These are phyloP conservation scores for Epinephelus malabaricus DNA, from an alignment of 2,797 vertebrate genomes.

Conservation along the genomic window DNA sequence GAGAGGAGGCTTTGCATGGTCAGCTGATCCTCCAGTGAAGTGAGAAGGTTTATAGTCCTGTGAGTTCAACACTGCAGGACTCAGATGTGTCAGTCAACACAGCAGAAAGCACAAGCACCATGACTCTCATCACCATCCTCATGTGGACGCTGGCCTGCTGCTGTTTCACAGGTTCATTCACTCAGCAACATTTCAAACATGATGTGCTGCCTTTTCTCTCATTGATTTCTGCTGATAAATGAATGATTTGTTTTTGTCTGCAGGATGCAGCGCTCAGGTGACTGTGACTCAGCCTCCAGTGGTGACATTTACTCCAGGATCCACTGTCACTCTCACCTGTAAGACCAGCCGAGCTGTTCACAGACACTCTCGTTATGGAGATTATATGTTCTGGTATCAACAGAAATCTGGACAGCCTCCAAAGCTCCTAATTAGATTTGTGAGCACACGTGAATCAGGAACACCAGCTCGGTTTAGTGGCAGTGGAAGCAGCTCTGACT, in stretches of 20 bases:
- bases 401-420: constrained; percentile 47
- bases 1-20: too few relatives aligned
- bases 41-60: too few relatives aligned
- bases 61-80: too few relatives aligned
- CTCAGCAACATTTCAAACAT: too few relatives aligned
- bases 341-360: background rate
- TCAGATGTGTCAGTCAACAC: too few relatives aligned
- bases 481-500: constrained; percentile 12
- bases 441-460: background rate
- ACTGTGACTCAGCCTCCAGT: constrained; percentile 60
- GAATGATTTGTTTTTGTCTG: constrained; percentile 40
- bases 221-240: constrained; percentile 42
- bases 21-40: too few relatives aligned
- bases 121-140: too few relatives aligned
- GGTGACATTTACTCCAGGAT: background rate
- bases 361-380: too few relatives aligned
- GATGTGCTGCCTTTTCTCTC: constrained; percentile 37
- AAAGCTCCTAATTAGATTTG: constrained; percentile 7
- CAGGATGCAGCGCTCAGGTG: constrained; percentile 53
- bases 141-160: too few relatives aligned
- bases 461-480: constrained; percentile 49
- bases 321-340: constrained; percentile 44
- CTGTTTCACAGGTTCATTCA: too few relatives aligned
- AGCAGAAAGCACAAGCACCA: too few relatives aligned
- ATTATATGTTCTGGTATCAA: constrained; percentile 13